Conservation (phyloP, 2,113 vertebrate species). For the Naja naja region DNA sequence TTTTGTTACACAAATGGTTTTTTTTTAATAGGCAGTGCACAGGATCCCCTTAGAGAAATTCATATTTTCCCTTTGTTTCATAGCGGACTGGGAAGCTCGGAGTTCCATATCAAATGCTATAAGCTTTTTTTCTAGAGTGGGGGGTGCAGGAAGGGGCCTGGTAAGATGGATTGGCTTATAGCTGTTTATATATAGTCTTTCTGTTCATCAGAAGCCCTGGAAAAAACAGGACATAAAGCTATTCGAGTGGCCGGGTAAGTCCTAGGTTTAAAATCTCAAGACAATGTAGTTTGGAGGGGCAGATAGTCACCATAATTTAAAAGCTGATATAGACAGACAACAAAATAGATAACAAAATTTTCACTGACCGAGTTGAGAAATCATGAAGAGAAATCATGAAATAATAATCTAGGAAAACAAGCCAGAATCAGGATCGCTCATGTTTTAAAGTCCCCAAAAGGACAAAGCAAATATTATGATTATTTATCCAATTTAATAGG, state of each 20-base stretch:
- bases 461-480: not conserved
- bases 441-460: not conserved
- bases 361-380: not conserved
- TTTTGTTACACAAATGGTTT: not conserved
- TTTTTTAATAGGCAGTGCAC: not conserved
- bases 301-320: not conserved
- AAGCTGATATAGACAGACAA: not conserved
- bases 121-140: not conserved
- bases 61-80: constrained; percentile 7
- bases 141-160: not conserved
- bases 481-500: not conserved
- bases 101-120: not conserved
- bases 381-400: not conserved
- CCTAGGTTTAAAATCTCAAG: not conserved
- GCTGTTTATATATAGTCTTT: not conserved
- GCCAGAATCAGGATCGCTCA: not conserved
- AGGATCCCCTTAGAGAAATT: not conserved
- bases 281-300: not conserved
- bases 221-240: too few relatives aligned
- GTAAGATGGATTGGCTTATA: not conserved
- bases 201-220: not conserved
- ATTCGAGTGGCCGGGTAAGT: not conserved
- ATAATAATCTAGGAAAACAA: fast-evolving
- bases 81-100: not conserved
- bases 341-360: not conserved